phyloP scores from a whole-genome alignment of 2,888 invertebrate species.

The Apamea sordens region DNA sequence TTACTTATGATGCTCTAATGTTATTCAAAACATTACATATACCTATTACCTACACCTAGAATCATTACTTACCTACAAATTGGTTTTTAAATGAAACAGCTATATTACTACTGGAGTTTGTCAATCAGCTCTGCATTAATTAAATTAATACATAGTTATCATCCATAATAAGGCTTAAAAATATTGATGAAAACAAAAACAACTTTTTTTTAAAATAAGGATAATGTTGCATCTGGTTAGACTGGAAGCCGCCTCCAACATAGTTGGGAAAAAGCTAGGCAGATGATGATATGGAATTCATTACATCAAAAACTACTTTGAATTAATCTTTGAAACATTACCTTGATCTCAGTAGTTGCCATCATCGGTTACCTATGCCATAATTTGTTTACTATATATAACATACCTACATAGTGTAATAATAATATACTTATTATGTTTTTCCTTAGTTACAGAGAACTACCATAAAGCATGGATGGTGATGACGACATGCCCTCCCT shows the following conservation, averaged over 20 bases:
- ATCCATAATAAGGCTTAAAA: too few relatives aligned
- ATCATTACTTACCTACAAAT: neutral
- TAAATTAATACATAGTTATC: neutral
- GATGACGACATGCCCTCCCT: conserved; percentile 90
- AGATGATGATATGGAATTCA: neutral
- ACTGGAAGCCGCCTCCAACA: too few relatives aligned
- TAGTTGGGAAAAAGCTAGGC: neutral
- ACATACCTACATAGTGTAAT: neutral
- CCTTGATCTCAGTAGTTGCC: neutral
- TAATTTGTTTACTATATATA: neutral
- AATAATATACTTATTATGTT: neutral
- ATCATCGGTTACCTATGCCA: neutral
- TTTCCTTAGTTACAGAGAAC: neutral
- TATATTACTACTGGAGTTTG: neutral
- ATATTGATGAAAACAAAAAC: neutral
- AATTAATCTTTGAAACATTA: neutral
- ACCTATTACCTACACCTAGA: neutral
- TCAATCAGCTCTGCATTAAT: neutral
- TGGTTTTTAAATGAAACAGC: neutral
- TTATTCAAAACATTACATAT: neutral
- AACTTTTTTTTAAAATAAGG: neutral
- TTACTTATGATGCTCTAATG: neutral
- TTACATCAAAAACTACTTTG: neutral
- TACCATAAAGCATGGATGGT: conserved; percentile 34
- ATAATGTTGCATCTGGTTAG: neutral